Conservation (phyloP, 2,113 vertebrate genomes). For the Prunella fulvescens region DNA sequence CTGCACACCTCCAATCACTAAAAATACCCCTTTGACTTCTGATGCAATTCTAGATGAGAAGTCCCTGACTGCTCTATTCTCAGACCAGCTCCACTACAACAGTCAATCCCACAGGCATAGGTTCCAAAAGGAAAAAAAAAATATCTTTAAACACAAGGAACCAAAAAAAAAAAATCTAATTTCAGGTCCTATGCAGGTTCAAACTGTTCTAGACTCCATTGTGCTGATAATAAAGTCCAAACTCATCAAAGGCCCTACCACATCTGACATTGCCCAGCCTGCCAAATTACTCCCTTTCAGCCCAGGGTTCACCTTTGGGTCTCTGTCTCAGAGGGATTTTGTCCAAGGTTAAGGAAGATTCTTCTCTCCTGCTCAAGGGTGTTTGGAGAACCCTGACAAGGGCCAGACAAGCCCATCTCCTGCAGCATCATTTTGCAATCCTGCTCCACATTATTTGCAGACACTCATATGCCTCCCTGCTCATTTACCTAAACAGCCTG, state of each 20-base stretch:
- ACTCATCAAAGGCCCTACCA: not conserved
- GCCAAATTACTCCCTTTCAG: not conserved
- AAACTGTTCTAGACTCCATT: not conserved
- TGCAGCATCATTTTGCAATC: not conserved
- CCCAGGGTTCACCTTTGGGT: not conserved
- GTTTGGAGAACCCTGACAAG: not conserved
- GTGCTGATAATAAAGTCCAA: not conserved
- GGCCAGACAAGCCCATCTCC: not conserved
- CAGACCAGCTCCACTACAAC: not conserved
- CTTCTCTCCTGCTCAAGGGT: not conserved
- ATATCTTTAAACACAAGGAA: not conserved
- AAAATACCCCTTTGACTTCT: not conserved
- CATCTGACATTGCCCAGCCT: not conserved
- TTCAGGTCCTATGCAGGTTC: not conserved
- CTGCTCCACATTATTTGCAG: not conserved
- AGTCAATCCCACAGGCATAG: not conserved
- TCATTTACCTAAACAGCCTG: conserved; percentile 42
- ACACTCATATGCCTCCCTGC: not conserved
- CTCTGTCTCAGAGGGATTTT: not conserved
- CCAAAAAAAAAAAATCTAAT: not conserved
- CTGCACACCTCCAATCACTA: not conserved
- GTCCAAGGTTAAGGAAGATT: not conserved
- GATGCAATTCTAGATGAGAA: not conserved
- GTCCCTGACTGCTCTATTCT: not conserved
- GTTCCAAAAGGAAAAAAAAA: not conserved